Evolutionary conservation across 2,797 vertebrate species (phyloP).

Genomic region (Falco peregrinus): DNA sequence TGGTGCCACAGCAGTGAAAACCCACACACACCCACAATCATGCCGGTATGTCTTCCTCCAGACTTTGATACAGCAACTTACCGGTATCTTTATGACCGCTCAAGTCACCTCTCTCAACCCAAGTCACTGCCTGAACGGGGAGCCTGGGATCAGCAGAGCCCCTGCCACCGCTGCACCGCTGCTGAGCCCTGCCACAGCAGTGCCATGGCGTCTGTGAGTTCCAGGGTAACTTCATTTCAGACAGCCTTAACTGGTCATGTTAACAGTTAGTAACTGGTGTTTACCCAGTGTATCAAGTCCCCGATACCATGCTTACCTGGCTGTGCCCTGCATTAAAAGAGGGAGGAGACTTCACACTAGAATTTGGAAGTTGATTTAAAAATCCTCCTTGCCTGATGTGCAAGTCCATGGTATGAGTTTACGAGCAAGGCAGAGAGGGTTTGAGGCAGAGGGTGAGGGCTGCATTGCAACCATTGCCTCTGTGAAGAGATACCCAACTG

Average conservation of each 20-base stretch:
- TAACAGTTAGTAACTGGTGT: not conserved
- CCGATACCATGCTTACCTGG: not conserved
- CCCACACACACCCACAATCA: not conserved
- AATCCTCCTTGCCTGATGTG: not conserved
- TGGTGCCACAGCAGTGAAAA: not conserved
- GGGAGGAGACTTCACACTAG: not conserved
- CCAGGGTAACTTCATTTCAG: not conserved
- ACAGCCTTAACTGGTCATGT: not conserved
- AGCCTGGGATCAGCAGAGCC: not conserved
- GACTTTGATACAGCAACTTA: not conserved
- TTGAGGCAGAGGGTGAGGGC: not conserved
- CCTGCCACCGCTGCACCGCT: not conserved
- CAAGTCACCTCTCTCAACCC: not conserved
- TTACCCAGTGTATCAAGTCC: not conserved
- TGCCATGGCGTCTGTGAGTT: accelerated
- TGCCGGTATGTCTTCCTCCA: not conserved
- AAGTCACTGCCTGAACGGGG: not conserved
- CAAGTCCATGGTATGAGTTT: not conserved
- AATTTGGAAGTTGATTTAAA: not conserved
- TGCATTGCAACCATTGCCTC: not conserved
- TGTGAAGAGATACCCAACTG: not conserved
- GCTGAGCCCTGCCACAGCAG: not conserved
- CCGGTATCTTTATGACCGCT: accelerated
- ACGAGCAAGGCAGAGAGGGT: not conserved
- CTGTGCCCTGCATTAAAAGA: not conserved